These are phyloP conservation scores for Reticulitermes lucifugus DNA, from an alignment of 2,888 invertebrate species.

Conservation along the genomic window DNA sequence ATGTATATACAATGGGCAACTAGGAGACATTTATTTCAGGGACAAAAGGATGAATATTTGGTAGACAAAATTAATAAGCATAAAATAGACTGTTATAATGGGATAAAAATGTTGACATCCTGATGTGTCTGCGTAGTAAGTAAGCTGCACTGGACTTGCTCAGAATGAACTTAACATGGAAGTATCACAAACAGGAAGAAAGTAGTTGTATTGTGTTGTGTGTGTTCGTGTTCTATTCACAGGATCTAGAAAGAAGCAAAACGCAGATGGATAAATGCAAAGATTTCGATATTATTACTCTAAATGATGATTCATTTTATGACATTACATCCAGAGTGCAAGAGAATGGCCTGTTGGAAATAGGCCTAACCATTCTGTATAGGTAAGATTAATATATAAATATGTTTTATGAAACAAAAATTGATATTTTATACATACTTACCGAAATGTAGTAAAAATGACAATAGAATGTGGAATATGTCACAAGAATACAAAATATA, in stretches of 20 bases:
- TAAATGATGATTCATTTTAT: not conserved
- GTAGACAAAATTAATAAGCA: too few species aligned
- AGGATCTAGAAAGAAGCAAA: not conserved
- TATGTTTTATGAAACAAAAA: conserved; percentile 56
- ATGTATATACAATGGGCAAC: too few species aligned
- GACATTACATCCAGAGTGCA: not conserved
- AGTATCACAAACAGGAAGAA: too few species aligned
- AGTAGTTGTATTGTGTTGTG: not conserved
- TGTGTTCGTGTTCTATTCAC: not conserved
- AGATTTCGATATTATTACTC: not conserved
- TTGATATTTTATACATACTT: not conserved
- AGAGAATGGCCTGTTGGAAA: conserved; percentile 45
- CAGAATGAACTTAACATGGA: too few species aligned
- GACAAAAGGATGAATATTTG: too few species aligned
- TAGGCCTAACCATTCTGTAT: conserved; percentile 53
- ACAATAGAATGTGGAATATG: too few species aligned
- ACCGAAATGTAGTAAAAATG: too few species aligned
- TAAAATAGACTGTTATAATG: too few species aligned
- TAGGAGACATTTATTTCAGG: too few species aligned
- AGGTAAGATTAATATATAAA: conserved; percentile 57
- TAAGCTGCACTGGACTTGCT: not conserved
- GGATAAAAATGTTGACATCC: too few species aligned
- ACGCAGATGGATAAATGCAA: not conserved
- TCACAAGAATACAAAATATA: too few species aligned
- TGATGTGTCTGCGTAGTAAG: not conserved